A percentile compares a stretch with the other conserved stretches of the same genome.
Evolutionary conservation across 2,113 vertebrate species (phyloP).

Genomic region (Sorex araneus): DNA sequence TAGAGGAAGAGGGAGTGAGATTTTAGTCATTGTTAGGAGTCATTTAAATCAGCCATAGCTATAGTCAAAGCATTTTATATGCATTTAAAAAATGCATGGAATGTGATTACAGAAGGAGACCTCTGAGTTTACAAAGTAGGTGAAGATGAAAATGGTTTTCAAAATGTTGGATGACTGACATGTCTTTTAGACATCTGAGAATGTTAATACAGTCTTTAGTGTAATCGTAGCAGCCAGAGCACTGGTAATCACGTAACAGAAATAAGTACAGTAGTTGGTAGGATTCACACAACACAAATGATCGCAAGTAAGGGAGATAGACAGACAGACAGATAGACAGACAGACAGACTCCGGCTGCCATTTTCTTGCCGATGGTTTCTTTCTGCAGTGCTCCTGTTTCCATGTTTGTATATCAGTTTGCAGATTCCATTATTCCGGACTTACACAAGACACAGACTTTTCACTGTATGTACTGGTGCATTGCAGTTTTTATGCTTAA

Average conservation of each 20-base stretch:
- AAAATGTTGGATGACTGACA: neutral
- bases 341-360: neutral
- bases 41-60: neutral
- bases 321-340: no score
- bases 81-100: neutral
- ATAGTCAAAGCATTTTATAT: neutral
- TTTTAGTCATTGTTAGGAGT: neutral
- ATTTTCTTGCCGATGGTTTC: neutral
- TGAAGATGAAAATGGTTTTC: neutral
- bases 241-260: neutral
- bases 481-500: accelerated
- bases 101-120: no score
- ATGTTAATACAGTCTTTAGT: neutral
- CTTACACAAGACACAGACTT: neutral
- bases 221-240: neutral
- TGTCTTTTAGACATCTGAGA: neutral
- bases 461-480: no score
- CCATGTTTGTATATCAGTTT: neutral
- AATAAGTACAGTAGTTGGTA: neutral
- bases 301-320: no score
- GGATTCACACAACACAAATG: neutral
- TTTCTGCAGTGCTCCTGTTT: neutral
- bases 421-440: neutral
- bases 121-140: neutral
- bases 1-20: neutral